Evolutionary conservation across 2,888 invertebrate species (phyloP).

Genomic region (Tiphia femorata): DNA sequence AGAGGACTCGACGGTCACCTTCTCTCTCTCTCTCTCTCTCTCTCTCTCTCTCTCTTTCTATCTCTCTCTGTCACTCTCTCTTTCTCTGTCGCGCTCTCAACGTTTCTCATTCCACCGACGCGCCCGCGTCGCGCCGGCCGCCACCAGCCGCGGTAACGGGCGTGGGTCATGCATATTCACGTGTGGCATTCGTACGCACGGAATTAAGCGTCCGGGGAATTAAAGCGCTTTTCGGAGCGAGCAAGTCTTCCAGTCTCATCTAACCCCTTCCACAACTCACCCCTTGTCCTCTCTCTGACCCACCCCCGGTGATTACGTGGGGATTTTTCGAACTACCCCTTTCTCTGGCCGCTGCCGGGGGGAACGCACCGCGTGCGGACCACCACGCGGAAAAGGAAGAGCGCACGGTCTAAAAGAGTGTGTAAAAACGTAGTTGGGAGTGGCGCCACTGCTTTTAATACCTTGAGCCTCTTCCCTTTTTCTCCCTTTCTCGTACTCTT

Average conservation of each 20-base stretch:
- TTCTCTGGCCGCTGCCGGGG: constrained; percentile 18
- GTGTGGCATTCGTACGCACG: constrained; percentile 51
- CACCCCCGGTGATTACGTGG: constrained; percentile 33
- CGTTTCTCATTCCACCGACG: too few species aligned
- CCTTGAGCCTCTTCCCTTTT: too few species aligned
- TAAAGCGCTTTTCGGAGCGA: constrained; percentile 48
- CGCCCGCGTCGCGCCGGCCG: neutral
- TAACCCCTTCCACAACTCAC: neutral
- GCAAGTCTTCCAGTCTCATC: constrained; percentile 27
- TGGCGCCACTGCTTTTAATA: too few species aligned
- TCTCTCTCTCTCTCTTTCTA: too few species aligned
- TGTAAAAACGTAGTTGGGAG: too few species aligned
- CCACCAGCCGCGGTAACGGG: neutral
- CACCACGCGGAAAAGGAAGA: neutral
- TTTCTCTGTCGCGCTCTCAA: too few species aligned
- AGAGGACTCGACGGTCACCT: constrained; percentile 29
- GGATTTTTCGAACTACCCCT: constrained; percentile 30
- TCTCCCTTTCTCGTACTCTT: too few species aligned
- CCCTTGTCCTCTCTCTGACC: constrained; percentile 10
- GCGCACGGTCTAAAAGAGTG: constrained; percentile 9
- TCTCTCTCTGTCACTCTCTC: too few species aligned
- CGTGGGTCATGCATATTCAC: constrained; percentile 52
- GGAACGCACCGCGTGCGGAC: neutral
- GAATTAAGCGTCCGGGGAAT: constrained; percentile 49
- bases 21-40: constrained; percentile 26